These are phyloP conservation scores for Notolepis coatsorum DNA, from an alignment of 2,797 vertebrate species.

Conservation along the genomic window DNA sequence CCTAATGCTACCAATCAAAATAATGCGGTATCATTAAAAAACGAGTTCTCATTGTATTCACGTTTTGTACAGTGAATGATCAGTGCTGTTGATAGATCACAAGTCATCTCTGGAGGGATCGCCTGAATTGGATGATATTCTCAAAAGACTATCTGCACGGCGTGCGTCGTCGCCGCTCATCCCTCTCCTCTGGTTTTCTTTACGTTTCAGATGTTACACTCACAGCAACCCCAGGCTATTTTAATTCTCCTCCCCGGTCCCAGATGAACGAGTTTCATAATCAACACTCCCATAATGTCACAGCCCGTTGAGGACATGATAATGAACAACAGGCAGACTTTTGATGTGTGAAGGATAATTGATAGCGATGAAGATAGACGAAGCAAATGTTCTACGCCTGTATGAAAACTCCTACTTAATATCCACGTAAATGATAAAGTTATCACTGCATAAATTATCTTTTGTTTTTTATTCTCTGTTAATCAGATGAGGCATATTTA, in stretches of 20 bases:
- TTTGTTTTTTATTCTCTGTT: background rate
- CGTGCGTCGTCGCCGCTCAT: background rate
- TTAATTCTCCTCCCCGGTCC: conserved; percentile 37
- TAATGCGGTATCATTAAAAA: too few relatives aligned
- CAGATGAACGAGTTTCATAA: conserved; percentile 6
- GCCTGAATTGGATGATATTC: background rate
- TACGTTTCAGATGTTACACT: background rate
- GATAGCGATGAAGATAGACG: conserved; percentile 26
- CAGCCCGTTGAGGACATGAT: conserved; percentile 15
- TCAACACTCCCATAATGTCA: conserved; percentile 23
- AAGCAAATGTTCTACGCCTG: too few relatives aligned
- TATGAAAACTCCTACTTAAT: too few relatives aligned
- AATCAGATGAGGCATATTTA: background rate
- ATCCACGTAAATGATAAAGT: background rate
- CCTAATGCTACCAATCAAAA: too few relatives aligned
- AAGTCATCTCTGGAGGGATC: too few relatives aligned
- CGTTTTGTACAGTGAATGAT: too few relatives aligned
- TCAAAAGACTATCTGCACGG: background rate
- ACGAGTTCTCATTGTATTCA: too few relatives aligned
- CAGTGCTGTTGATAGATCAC: too few relatives aligned
- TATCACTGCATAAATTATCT: too few relatives aligned
- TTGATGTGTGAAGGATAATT: conserved; percentile 25
- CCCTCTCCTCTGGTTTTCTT: background rate
- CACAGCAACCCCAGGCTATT: conserved; percentile 19
- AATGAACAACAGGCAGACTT: conserved; percentile 1